Evolutionary conservation across 2,888 invertebrate genomes (phyloP).

Genomic region (Scaptodrosophila latifasciaeformis): DNA sequence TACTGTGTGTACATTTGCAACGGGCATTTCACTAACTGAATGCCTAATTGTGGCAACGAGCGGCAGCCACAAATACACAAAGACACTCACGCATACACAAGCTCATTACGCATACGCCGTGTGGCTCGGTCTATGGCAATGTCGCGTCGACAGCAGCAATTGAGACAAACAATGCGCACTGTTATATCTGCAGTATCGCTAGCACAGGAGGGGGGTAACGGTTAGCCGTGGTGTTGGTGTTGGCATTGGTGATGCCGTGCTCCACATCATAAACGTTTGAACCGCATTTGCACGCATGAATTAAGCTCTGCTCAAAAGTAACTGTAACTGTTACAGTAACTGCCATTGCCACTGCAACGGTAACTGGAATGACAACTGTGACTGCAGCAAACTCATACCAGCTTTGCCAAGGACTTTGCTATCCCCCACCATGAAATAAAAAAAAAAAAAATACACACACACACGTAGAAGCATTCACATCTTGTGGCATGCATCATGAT

Average conservation of each 20-base stretch:
- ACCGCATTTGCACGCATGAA: conserved; percentile 61
- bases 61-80: conserved; percentile 29
- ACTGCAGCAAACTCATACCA: conserved; percentile 27
- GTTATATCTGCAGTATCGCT: conserved; percentile 24
- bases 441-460: conserved; percentile 16
- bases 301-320: conserved; percentile 63
- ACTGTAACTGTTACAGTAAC: conserved; percentile 26
- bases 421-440: conserved; percentile 21
- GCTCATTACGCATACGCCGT: conserved; percentile 61
- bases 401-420: conserved; percentile 32
- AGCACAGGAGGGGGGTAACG: conserved; percentile 19
- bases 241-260: conserved; percentile 14
- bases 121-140: no score
- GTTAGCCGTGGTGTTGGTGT: neutral
- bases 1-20: conserved; percentile 3
- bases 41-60: conserved; percentile 56
- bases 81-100: conserved; percentile 25
- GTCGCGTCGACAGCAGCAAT: neutral
- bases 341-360: neutral
- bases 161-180: conserved; percentile 46
- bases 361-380: neutral
- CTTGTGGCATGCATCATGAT: conserved; percentile 35
- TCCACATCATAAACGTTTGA: conserved; percentile 61
- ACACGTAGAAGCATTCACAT: neutral
- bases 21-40: conserved; percentile 42